A percentile compares a stretch with the other conserved stretches of the same genome.
phyloP scores from a whole-genome alignment of 2,888 invertebrate species.

The Leucophenga montana region DNA sequence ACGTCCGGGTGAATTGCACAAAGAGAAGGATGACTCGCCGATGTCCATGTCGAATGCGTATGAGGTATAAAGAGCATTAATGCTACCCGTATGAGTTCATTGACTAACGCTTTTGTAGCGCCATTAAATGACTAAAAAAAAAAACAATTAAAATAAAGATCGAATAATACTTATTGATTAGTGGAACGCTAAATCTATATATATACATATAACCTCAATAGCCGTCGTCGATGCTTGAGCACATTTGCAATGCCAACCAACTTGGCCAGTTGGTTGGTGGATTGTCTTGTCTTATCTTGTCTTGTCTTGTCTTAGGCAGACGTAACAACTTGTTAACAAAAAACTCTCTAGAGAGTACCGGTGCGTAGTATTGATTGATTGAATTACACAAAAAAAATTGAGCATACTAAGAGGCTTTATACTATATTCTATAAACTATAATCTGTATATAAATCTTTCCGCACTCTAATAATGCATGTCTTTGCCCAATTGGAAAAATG shows the following conservation, averaged over 20 bases:
- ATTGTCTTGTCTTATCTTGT: not conserved
- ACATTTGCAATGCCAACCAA: constrained; percentile 3
- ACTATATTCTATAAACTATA: not conserved
- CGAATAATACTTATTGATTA: constrained; percentile 7
- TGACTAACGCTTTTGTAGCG: constrained; percentile 44
- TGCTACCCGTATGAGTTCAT: constrained; percentile 34
- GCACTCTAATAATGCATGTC: constrained; percentile 5
- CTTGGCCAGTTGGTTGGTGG: not conserved
- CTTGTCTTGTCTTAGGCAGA: not conserved
- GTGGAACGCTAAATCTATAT: constrained; percentile 9
- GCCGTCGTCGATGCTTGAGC: not conserved
- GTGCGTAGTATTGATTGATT: constrained; percentile 20
- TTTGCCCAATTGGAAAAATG: constrained; percentile 2
- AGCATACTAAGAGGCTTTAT: not conserved
- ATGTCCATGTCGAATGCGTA: constrained; percentile 80
- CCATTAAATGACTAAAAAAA: constrained; percentile 17
- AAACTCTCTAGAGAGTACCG: constrained; percentile 1
- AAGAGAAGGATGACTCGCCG: constrained; percentile 78
- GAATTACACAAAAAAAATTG: not conserved
- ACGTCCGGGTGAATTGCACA: constrained; percentile 78
- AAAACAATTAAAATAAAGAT: not conserved
- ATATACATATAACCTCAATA: constrained; percentile 22
- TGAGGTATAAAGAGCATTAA: constrained; percentile 72
- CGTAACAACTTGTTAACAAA: constrained; percentile 17
- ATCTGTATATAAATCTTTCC: not conserved